Percentiles rank a stretch among this genome's conserved stretches.
Conservation (phyloP, 2,113 vertebrate genomes). For the Hirundichthys speculiger region DNA sequence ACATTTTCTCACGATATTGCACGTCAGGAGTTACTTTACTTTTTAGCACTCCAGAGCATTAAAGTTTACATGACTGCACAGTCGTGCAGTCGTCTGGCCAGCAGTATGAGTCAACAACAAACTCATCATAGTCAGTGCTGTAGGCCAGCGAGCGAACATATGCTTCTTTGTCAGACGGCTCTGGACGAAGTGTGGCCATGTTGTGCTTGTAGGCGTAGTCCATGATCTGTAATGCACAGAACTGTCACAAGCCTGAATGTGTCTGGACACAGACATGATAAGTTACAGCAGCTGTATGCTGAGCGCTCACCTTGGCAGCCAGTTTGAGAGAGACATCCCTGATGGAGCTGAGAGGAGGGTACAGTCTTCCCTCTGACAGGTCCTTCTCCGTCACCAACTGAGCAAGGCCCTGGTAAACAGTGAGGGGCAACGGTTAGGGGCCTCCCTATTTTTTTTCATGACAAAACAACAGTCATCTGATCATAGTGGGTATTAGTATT, state of each 20-base stretch:
- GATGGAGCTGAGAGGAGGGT: slow-evolving; percentile 90
- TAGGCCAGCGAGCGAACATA: slow-evolving; percentile 87
- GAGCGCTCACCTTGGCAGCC: slow-evolving; percentile 86
- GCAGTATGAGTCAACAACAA: slow-evolving; percentile 86
- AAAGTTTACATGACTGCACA: slow-evolving; percentile 88
- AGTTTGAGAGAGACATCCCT: slow-evolving; percentile 89
- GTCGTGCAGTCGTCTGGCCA: slow-evolving; percentile 89
- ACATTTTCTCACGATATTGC: slow-evolving; percentile 16
- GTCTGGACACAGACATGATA: background rate
- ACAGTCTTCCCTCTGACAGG: slow-evolving; percentile 90
- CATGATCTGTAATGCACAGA: slow-evolving; percentile 81
- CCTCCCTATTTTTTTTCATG: too few species aligned
- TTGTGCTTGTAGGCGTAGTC: slow-evolving; percentile 89
- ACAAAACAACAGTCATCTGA: too few species aligned
- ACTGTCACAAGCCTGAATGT: background rate
- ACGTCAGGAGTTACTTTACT: slow-evolving; percentile 25
- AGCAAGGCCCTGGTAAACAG: slow-evolving; percentile 85
- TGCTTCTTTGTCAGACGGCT: slow-evolving; percentile 88
- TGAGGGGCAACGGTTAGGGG: too few species aligned
- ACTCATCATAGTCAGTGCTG: slow-evolving; percentile 87
- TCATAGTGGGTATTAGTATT: too few species aligned
- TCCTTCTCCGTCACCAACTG: slow-evolving; percentile 89
- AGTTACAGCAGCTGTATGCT: background rate
- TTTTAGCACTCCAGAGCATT: slow-evolving; percentile 26
- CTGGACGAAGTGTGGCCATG: slow-evolving; percentile 86